These are phyloP conservation scores for Conchocele bisecta DNA, from an alignment of 2,888 invertebrate genomes.

Conservation along the genomic window DNA sequence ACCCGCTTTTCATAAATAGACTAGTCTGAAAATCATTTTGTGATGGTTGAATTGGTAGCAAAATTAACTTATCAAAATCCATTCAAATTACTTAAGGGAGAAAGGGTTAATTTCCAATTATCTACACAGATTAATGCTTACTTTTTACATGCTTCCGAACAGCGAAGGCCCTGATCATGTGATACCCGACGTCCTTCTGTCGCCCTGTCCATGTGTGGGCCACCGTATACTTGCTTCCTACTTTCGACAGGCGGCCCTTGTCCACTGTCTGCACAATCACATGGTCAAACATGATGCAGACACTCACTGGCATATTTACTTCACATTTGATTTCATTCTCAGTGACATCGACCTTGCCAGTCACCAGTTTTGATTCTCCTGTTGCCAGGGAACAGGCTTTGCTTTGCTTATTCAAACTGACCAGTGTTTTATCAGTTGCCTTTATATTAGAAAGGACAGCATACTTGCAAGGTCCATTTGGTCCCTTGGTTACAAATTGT, in stretches of 20 bases:
- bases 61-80: too few species aligned
- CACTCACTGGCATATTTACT: constrained; percentile 48
- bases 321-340: constrained; percentile 55
- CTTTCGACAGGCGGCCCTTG: constrained; percentile 40
- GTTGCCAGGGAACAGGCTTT: constrained; percentile 59
- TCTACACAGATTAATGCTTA: too few species aligned
- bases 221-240: constrained; percentile 55
- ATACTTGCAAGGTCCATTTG: constrained; percentile 69
- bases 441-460: constrained; percentile 60
- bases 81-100: too few species aligned
- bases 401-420: constrained; percentile 14
- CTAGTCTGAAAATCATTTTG: too few species aligned
- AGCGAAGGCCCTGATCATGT: constrained; percentile 63
- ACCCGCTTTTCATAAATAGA: too few species aligned
- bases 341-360: constrained; percentile 52
- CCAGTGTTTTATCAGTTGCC: constrained; percentile 18
- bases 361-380: constrained; percentile 51
- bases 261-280: constrained; percentile 36
- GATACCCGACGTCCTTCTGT: constrained; percentile 58
- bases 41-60: too few species aligned
- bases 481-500: constrained; percentile 60
- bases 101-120: too few species aligned
- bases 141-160: constrained; percentile 55
- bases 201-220: constrained; percentile 56
- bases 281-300: constrained; percentile 63